phyloP scores from a whole-genome alignment of 2,113 vertebrate species.

The Nerophis ophidion region DNA sequence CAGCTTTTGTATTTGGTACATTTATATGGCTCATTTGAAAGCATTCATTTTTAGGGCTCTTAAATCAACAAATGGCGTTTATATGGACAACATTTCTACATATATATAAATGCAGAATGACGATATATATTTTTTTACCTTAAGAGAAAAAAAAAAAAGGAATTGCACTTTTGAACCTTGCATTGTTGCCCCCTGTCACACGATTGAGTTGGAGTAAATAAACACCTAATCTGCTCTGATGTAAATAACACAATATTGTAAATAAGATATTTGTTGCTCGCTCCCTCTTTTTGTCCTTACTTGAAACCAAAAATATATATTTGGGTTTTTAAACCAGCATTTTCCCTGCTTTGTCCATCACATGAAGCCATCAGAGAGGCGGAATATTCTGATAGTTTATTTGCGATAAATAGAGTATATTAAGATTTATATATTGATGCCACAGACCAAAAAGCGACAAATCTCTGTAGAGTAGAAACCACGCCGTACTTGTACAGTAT shows the following conservation, averaged over 20 bases:
- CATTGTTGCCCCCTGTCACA: conserved; percentile 67
- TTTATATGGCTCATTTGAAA: conserved; percentile 62
- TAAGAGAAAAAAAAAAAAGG: conserved; percentile 63
- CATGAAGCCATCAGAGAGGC: conserved; percentile 23
- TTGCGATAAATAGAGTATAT: conserved; percentile 46
- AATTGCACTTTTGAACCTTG: conserved; percentile 79
- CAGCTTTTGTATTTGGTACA: conserved; percentile 63
- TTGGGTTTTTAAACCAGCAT: conserved; percentile 52
- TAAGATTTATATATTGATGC: conserved; percentile 41
- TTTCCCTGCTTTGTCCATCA: conserved; percentile 33
- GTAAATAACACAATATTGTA: conserved; percentile 73
- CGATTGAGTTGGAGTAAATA: conserved; percentile 64
- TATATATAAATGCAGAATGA: conserved; percentile 65
- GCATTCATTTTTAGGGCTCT: conserved; percentile 65
- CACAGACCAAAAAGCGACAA: conserved; percentile 60
- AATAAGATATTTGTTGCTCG: conserved; percentile 71
- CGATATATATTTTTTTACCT: conserved; percentile 77
- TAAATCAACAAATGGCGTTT: conserved; percentile 70
- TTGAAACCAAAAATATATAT: conserved; percentile 71
- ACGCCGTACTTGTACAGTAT: conserved; percentile 48
- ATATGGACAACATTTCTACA: conserved; percentile 76
- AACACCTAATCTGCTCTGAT: conserved; percentile 61
- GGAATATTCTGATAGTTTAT: conserved; percentile 42
- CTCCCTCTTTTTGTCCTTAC: conserved; percentile 67
- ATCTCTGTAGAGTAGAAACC: conserved; percentile 48